A percentile compares a stretch with the other conserved stretches of the same genome.
Evolutionary conservation across 2,797 vertebrate genomes (phyloP).

Genomic region (Dermochelys coriacea): DNA sequence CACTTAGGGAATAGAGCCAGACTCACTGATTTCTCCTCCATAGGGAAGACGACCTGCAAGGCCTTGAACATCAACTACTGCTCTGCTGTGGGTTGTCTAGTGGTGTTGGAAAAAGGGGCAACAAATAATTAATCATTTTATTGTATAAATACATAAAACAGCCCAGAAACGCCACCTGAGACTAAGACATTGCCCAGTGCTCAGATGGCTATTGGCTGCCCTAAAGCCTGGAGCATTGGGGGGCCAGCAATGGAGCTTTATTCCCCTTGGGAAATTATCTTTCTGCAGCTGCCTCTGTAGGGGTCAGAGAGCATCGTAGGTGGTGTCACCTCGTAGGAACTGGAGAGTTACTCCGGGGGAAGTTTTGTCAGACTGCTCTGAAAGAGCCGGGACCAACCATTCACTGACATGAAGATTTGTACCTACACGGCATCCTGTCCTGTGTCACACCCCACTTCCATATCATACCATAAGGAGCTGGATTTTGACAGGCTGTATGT

Average conservation of each 20-base stretch:
- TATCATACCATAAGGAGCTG: background rate
- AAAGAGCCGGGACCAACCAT: no score
- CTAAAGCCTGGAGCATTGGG: background rate
- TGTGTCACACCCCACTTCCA: background rate
- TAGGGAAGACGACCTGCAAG: background rate
- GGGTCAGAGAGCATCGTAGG: background rate
- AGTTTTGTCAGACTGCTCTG: no score
- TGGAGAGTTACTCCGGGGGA: no score
- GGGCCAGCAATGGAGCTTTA: background rate
- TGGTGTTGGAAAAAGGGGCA: background rate
- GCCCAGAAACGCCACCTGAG: background rate
- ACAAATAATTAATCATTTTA: background rate
- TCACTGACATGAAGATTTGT: no score
- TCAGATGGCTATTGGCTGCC: background rate
- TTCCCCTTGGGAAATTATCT: background rate
- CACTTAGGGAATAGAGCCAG: background rate
- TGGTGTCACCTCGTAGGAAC: no score
- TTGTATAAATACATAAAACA: background rate
- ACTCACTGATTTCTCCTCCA: background rate
- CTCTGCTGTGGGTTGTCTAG: background rate
- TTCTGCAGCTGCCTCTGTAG: background rate
- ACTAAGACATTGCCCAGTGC: background rate
- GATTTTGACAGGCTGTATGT: background rate
- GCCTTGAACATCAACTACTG: background rate
- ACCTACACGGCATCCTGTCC: no score